Evolutionary conservation across 2,113 vertebrate genomes (phyloP), one percentile per base, ranked within the genome.

Genomic region (Leucosticte australis): DNA sequence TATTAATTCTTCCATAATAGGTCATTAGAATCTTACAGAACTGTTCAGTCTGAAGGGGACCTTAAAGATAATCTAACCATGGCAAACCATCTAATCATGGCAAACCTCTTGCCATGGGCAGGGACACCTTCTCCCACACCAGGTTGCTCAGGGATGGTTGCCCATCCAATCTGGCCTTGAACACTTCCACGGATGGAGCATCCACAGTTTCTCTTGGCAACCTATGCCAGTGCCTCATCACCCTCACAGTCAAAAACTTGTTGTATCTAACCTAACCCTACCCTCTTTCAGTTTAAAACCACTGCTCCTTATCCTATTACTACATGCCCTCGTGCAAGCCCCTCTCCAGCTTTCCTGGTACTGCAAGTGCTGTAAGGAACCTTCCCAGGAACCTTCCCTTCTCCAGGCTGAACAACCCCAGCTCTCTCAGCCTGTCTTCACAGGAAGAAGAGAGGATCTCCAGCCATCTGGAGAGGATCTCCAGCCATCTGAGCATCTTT

Each of bases 261-360:
- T 41, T 41, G 12, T 22, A 62, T 19, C 9, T 19, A 26, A 69
- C 68, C 30, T 47, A 70, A 55, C 62, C 13, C 13, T 33, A 20
- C 14, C 10, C 21, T 42, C 26, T 62, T 55, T 55, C 18, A 37
- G 15, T 49, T 69, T 31, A 63, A 75, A 77, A 49, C 22, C 42
- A 49, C 28, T 37, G 49, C 26, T 63, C 35, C 49, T 63, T 55
- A 56, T 33, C n/a, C 63, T 55, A 23, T 31, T 52, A 27, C 41
- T 35, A 35, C 12, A 11, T 24, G 41, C 4, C 31, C 18, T 42
- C 0, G 0, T 49, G 33, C 27, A 83, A 70, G 42, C 13, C 49
- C 21, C 56, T 56, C 22, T 63, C 41, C 49, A 55, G 31, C 26
- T 49, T 22, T 63, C 35, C 56, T 62, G 35, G 26, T 28, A 55